A percentile compares a stretch with the other conserved stretches of the same genome.
These are phyloP conservation scores for Zaprionus lachaisei DNA, from an alignment of 1,140 invertebrate genomes.

Conservation along the genomic window DNA sequence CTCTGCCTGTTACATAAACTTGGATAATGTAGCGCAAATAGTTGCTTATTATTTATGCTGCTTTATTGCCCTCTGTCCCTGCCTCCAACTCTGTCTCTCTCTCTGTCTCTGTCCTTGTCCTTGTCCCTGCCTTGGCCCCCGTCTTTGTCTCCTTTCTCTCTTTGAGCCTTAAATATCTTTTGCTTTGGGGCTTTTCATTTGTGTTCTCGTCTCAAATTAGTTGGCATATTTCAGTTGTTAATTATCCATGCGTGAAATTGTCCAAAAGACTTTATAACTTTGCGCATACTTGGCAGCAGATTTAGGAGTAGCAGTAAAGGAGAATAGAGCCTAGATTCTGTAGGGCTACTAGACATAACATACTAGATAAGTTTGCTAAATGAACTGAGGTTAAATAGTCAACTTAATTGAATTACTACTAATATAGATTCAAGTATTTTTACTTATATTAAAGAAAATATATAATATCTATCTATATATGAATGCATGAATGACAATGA, in stretches of 20 bases:
- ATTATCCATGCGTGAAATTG: constrained; percentile 80
- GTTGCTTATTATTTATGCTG: constrained; percentile 81
- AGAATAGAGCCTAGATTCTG: not conserved
- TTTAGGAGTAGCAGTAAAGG: not conserved
- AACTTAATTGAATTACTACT: not conserved
- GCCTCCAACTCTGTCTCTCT: not conserved
- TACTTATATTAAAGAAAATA: not conserved
- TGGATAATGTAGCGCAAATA: constrained; percentile 81
- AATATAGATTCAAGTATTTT: no score
- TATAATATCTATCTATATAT: not conserved
- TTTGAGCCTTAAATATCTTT: constrained; percentile 52
- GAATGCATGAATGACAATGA: no score
- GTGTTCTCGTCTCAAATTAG: constrained; percentile 69
- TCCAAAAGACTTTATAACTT: constrained; percentile 37
- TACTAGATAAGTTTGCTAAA: not conserved
- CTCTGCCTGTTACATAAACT: constrained; percentile 74
- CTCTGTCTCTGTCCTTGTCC: not conserved
- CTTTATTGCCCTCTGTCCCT: constrained; percentile 50
- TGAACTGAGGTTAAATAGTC: not conserved
- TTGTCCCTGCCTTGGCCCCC: not conserved
- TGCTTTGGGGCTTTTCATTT: constrained; percentile 67
- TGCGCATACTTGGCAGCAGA: constrained; percentile 39
- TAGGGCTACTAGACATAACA: not conserved
- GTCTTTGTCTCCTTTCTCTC: not conserved
- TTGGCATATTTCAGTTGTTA: constrained; percentile 77